A percentile compares a stretch with the other conserved stretches of the same genome.
Evolutionary conservation across 1,140 invertebrate species (phyloP).

Genomic region (Atta cephalotes): DNA sequence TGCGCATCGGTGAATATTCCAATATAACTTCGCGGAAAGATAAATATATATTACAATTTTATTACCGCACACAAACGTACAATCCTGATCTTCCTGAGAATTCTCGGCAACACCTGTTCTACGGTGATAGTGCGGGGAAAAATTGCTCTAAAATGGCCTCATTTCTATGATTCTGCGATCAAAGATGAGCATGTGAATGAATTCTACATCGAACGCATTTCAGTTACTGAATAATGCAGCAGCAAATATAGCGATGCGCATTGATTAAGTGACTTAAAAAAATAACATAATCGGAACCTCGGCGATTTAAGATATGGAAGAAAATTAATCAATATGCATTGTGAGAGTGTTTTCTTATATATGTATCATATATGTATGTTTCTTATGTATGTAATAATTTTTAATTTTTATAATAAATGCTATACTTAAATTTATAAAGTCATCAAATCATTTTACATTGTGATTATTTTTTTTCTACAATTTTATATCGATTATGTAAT

Average conservation of each 20-base stretch:
- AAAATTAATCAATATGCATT: constrained; percentile 9
- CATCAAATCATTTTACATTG: neutral
- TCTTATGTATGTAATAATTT: neutral
- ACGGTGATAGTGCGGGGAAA: constrained; percentile 26
- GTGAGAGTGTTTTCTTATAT: neutral
- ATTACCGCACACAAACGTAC: constrained; percentile 63
- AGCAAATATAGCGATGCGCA: constrained; percentile 1
- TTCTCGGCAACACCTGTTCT: constrained; percentile 39
- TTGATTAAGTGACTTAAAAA: constrained; percentile 1
- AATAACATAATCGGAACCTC: neutral
- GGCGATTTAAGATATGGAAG: neutral
- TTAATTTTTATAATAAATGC: neutral
- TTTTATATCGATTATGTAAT: constrained; percentile 6
- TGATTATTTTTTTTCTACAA: neutral
- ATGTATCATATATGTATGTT: neutral
- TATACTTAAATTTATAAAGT: neutral
- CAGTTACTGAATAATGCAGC: constrained; percentile 47
- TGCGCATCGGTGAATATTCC: constrained; percentile 81
- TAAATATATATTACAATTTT: constrained; percentile 69
- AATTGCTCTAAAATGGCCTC: constrained; percentile 61
- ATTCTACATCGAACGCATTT: constrained; percentile 3
- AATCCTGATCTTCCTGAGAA: constrained; percentile 65
- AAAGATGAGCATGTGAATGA: neutral
- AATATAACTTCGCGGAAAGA: constrained; percentile 69
- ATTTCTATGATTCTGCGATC: constrained; percentile 69